A percentile compares a stretch with the other conserved stretches of the same genome.
These are phyloP conservation scores for human DNA, from an alignment of 2,113 vertebrate species.

Conservation along the genomic window DNA sequence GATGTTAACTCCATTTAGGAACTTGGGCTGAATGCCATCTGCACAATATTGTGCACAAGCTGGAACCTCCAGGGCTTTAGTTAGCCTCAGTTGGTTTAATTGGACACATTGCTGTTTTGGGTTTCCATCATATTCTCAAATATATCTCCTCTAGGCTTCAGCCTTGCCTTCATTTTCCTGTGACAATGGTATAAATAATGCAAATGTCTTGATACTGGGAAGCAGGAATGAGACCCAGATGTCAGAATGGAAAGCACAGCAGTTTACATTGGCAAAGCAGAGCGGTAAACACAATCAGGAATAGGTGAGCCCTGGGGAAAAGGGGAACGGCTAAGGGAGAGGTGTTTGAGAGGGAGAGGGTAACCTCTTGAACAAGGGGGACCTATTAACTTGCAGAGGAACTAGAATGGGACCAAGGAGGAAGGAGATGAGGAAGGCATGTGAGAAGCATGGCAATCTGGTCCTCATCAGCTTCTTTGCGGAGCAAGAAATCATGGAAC, in stretches of 20 bases:
- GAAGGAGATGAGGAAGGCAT: fast-evolving
- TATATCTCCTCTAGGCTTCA: background rate
- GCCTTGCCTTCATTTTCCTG: background rate
- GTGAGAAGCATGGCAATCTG: background rate
- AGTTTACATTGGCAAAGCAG: background rate
- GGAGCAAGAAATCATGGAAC: background rate
- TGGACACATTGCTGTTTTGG: background rate
- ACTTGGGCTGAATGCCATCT: background rate
- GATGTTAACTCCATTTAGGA: background rate
- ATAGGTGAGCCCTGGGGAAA: fast-evolving
- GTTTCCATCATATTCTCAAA: conserved; percentile 17
- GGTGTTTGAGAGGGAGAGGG: background rate
- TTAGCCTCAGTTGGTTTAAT: background rate
- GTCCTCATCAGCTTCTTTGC: background rate
- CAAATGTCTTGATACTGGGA: background rate
- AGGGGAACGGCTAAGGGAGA: fast-evolving
- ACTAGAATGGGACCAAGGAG: background rate
- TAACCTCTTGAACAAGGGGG: background rate
- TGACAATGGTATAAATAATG: conserved; percentile 43
- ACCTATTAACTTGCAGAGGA: background rate
- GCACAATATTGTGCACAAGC: background rate
- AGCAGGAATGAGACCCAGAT: background rate
- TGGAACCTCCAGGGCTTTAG: background rate
- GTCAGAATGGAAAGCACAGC: background rate
- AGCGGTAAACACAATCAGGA: background rate